Evolutionary conservation across 2,888 invertebrate genomes (phyloP).

Genomic region (Rhopalosiphum nymphaeae): DNA sequence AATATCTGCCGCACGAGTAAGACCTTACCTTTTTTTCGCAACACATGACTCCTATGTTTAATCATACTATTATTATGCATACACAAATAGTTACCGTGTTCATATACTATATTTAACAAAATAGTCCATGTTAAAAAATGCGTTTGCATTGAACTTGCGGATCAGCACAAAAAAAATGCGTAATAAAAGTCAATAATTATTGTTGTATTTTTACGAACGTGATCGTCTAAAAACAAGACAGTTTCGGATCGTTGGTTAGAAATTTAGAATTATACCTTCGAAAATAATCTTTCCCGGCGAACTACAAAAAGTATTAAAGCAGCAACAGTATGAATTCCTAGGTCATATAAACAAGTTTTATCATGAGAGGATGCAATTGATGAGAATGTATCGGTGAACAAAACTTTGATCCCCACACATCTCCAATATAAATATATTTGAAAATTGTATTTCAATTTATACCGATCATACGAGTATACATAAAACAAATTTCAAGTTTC

Average conservation of each 20-base stretch:
- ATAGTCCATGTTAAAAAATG: neutral
- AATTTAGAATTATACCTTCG: neutral
- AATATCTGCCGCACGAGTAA: neutral
- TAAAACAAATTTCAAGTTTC: neutral
- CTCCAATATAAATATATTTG: too few species aligned
- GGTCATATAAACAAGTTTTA: neutral
- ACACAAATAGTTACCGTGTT: neutral
- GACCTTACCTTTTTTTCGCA: neutral
- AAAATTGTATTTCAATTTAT: neutral
- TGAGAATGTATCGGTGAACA: neutral
- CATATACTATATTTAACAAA: neutral
- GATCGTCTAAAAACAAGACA: neutral
- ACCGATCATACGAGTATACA: neutral
- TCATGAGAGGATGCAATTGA: neutral
- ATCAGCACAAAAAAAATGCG: neutral
- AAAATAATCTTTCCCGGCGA: too few species aligned
- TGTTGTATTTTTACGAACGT: neutral
- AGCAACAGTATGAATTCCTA: neutral
- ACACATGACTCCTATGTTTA: neutral
- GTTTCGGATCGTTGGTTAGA: neutral
- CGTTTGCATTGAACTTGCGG: neutral
- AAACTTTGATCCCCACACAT: neutral
- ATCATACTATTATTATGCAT: too few species aligned
- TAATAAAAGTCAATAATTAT: neutral
- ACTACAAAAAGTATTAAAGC: neutral